Evolutionary conservation across 2,888 invertebrate species (phyloP).

Genomic region (Epirrhoe alternata): DNA sequence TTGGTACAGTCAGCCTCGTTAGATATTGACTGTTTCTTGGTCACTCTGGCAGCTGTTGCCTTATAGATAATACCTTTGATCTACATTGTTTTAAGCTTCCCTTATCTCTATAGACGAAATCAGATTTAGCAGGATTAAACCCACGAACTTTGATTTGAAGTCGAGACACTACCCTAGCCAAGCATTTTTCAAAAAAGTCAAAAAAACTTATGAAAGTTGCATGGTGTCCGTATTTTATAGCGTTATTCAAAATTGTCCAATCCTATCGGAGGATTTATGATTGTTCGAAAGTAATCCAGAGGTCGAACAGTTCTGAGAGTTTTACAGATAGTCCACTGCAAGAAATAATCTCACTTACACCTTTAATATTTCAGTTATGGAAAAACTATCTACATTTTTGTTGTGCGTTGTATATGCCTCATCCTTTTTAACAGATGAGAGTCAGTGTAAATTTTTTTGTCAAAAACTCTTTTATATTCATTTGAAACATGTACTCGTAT

Average conservation of each 20-base stretch:
- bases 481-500: too few species aligned
- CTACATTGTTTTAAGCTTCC: not conserved
- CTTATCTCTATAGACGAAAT: too few species aligned
- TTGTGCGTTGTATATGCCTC: too few species aligned
- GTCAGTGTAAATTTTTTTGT: too few species aligned
- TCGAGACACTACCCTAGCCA: too few species aligned
- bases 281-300: conserved; percentile 62
- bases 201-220: conserved; percentile 22
- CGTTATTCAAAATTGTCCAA: conserved; percentile 53
- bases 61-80: not conserved
- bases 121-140: too few species aligned
- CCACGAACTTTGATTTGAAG: too few species aligned
- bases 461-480: too few species aligned
- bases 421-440: too few species aligned
- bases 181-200: conserved; percentile 1
- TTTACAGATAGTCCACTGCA: conserved; percentile 15
- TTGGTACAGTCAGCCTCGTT: conserved; percentile 2
- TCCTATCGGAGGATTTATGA: conserved; percentile 61
- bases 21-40: not conserved
- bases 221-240: conserved; percentile 22
- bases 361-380: too few species aligned
- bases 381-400: too few species aligned
- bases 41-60: not conserved
- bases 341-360: not conserved
- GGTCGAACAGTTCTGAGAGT: conserved; percentile 31